Percentiles rank a stretch among this genome's conserved stretches.
phyloP scores from a whole-genome alignment of 2,888 invertebrate genomes.

The Agrotis exclamationis region DNA sequence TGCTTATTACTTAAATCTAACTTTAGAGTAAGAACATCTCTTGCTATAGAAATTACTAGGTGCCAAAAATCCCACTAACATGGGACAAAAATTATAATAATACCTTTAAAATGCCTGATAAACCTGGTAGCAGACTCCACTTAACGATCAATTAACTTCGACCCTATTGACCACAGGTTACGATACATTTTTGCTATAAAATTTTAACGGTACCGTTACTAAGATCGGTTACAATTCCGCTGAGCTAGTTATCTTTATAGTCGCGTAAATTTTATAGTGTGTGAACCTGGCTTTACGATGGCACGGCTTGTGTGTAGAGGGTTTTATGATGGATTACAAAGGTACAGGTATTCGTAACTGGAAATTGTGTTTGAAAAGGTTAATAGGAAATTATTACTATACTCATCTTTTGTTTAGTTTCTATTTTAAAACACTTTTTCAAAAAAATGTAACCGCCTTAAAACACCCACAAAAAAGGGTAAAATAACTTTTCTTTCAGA shows the following conservation, averaged over 20 bases:
- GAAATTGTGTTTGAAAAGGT: slow-evolving; percentile 1
- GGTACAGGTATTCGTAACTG: not conserved
- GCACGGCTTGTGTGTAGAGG: slow-evolving; percentile 27
- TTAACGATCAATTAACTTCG: slow-evolving; percentile 46
- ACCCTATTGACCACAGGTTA: slow-evolving; percentile 42
- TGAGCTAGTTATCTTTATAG: slow-evolving; percentile 54
- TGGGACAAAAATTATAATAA: not conserved
- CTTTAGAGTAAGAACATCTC: too few species aligned
- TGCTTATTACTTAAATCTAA: too few species aligned
- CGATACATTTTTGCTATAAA: slow-evolving; percentile 46
- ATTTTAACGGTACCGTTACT: slow-evolving; percentile 50
- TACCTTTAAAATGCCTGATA: not conserved
- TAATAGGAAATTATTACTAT: too few species aligned
- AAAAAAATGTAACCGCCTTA: too few species aligned
- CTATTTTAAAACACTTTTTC: too few species aligned
- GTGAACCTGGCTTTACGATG: slow-evolving; percentile 53
- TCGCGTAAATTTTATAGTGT: slow-evolving; percentile 60
- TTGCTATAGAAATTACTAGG: too few species aligned
- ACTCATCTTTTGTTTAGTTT: too few species aligned
- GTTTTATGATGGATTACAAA: slow-evolving; percentile 20
- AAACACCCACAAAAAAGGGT: too few species aligned
- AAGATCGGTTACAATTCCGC: slow-evolving; percentile 29
- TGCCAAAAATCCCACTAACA: too few species aligned
- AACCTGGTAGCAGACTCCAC: not conserved
- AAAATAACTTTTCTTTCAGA: too few species aligned